A percentile compares a stretch with the other conserved stretches of the same genome.
These are phyloP conservation scores for Momotus momota DNA, from an alignment of 2,797 vertebrate genomes.

Conservation along the genomic window DNA sequence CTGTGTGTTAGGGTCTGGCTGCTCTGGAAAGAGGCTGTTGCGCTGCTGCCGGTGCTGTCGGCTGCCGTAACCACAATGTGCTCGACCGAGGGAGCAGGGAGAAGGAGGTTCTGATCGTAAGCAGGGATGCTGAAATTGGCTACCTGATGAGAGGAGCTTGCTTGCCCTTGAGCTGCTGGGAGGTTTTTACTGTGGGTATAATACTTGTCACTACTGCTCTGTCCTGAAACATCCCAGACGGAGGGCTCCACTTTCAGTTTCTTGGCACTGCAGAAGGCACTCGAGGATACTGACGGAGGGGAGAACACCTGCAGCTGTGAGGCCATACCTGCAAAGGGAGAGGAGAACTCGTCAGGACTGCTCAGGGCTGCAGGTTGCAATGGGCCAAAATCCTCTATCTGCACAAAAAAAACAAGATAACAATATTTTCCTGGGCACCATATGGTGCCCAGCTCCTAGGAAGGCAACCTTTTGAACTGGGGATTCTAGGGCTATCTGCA, in stretches of 20 bases:
- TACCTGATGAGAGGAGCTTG: slow-evolving; percentile 85
- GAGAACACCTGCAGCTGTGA: slow-evolving; percentile 97
- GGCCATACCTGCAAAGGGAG: slow-evolving; percentile 88
- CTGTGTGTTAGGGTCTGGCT: slow-evolving; percentile 84
- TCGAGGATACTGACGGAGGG: slow-evolving; percentile 96
- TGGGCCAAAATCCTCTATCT: not conserved
- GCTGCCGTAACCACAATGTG: slow-evolving; percentile 90
- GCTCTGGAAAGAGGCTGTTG: slow-evolving; percentile 85
- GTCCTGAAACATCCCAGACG: slow-evolving; percentile 91
- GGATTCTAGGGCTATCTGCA: not conserved
- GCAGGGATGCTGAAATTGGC: slow-evolving; percentile 86
- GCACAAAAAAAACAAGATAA: not conserved
- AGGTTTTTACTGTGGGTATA: slow-evolving; percentile 87
- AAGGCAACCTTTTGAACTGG: not conserved
- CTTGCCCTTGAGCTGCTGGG: slow-evolving; percentile 85
- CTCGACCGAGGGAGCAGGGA: slow-evolving; percentile 82
- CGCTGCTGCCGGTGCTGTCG: slow-evolving; percentile 90
- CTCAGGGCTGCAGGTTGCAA: accelerated
- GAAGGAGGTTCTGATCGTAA: slow-evolving; percentile 85
- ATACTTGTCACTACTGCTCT: slow-evolving; percentile 89
- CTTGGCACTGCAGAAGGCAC: slow-evolving; percentile 95
- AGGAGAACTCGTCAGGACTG: not conserved
- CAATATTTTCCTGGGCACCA: accelerated
- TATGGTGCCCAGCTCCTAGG: not conserved
- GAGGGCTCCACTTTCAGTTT: slow-evolving; percentile 96